Percentiles rank a stretch among this genome's conserved stretches.
phyloP scores from a whole-genome alignment of 1,140 invertebrate genomes.

The Harpegnathos saltator region DNA sequence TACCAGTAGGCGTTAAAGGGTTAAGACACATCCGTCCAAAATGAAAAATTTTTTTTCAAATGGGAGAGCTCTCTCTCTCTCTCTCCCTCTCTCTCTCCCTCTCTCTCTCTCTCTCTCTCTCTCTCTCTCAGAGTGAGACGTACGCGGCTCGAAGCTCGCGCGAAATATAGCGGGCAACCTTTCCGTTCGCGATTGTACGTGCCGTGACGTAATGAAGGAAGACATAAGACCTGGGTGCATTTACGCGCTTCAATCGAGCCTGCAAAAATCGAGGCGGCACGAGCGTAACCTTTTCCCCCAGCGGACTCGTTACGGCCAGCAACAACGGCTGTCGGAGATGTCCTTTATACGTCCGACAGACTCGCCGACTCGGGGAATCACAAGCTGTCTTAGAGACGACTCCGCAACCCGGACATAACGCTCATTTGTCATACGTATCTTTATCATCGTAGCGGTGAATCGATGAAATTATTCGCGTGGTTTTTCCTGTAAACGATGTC shows the following conservation, averaged over 20 bases:
- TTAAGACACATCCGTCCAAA: no score
- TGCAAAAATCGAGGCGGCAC: constrained; percentile 39
- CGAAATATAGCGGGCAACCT: no score
- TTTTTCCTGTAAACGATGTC: constrained; percentile 15
- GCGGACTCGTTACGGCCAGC: constrained; percentile 33
- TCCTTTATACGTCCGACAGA: constrained; percentile 38
- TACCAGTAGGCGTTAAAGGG: no score
- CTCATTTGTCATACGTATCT: constrained; percentile 41
- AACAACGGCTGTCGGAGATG: constrained; percentile 32
- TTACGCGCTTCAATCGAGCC: constrained; percentile 5
- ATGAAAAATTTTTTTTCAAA: no score
- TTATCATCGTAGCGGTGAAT: constrained; percentile 31
- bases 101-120: no score
- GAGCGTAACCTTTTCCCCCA: constrained; percentile 50
- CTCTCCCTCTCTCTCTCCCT: no score
- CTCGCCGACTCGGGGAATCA: constrained; percentile 27
- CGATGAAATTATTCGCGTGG: constrained; percentile 2
- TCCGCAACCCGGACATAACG: constrained; percentile 42
- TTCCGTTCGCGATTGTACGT: no score
- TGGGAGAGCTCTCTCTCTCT: no score
- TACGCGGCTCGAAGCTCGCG: no score
- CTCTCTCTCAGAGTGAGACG: no score
- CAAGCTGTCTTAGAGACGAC: constrained; percentile 5
- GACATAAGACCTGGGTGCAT: neutral
- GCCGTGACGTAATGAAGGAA: neutral